phyloP scores from a whole-genome alignment of 2,888 invertebrate genomes.

The Plagodis dolabraria region DNA sequence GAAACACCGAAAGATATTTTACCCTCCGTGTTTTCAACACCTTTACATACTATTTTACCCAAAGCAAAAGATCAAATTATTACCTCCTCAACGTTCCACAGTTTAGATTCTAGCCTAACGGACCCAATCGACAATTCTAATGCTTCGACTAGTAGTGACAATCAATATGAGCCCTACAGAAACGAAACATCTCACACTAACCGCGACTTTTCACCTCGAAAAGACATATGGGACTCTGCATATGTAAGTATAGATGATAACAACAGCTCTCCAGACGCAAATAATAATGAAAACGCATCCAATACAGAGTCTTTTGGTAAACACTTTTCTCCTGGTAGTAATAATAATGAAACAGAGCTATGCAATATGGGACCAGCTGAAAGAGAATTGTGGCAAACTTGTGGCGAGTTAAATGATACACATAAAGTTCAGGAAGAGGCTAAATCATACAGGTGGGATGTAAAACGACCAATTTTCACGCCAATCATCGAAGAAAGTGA shows the following conservation, averaged over 20 bases:
- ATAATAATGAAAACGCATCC: constrained; percentile 63
- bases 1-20: constrained; percentile 26
- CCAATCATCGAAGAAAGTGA: constrained; percentile 79
- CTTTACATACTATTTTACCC: constrained; percentile 42
- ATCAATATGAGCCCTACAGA: constrained; percentile 47
- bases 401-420: constrained; percentile 56
- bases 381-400: constrained; percentile 74
- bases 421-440: constrained; percentile 53
- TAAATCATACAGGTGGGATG: constrained; percentile 57
- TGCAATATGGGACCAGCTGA: constrained; percentile 77
- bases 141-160: constrained; percentile 48
- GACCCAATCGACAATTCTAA: constrained; percentile 53
- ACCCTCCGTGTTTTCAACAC: constrained; percentile 46
- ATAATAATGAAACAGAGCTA: constrained; percentile 51
- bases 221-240: constrained; percentile 82
- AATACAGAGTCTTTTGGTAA: constrained; percentile 55
- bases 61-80: constrained; percentile 37
- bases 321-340: constrained; percentile 51
- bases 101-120: constrained; percentile 59
- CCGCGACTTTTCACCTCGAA: constrained; percentile 61
- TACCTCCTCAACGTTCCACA: constrained; percentile 59
- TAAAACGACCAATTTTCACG: constrained; percentile 65
- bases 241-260: constrained; percentile 83
- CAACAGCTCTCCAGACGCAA: constrained; percentile 73
- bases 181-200: constrained; percentile 44